Conservation (phyloP, 2,113 vertebrate genomes). For the Daphoenositta chrysoptera region DNA sequence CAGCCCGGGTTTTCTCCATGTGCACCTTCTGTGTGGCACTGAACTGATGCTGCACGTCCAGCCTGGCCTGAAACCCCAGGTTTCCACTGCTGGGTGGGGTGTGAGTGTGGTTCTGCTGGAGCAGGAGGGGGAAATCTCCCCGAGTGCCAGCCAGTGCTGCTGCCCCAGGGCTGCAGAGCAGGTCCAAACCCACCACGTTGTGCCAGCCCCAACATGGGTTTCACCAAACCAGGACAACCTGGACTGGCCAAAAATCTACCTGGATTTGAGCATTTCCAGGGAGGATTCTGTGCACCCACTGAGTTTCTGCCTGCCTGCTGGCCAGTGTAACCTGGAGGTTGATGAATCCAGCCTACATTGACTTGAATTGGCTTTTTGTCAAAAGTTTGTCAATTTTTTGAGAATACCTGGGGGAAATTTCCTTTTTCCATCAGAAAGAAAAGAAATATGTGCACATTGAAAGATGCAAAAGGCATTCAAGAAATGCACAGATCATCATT, state of each 20-base stretch:
- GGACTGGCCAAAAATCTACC: not conserved
- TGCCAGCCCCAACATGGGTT: not conserved
- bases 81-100: not conserved
- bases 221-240: accelerated
- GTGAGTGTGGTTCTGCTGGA: not conserved
- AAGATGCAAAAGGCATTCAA: not conserved
- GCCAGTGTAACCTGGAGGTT: not conserved
- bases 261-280: not conserved
- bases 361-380: not conserved
- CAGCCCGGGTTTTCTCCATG: not conserved
- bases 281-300: not conserved
- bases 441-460: not conserved
- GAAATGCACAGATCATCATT: not conserved
- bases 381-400: not conserved
- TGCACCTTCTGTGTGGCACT: not conserved
- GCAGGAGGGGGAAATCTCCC: not conserved
- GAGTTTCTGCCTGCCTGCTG: not conserved
- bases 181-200: accelerated
- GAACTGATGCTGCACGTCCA: not conserved
- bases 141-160: not conserved
- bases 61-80: not conserved
- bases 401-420: not conserved
- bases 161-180: not conserved
- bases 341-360: not conserved
- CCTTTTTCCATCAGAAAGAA: not conserved